A percentile compares a stretch with the other conserved stretches of the same genome.
Conservation (phyloP, 2,113 vertebrate genomes). For the Tragelaphus scriptus region DNA sequence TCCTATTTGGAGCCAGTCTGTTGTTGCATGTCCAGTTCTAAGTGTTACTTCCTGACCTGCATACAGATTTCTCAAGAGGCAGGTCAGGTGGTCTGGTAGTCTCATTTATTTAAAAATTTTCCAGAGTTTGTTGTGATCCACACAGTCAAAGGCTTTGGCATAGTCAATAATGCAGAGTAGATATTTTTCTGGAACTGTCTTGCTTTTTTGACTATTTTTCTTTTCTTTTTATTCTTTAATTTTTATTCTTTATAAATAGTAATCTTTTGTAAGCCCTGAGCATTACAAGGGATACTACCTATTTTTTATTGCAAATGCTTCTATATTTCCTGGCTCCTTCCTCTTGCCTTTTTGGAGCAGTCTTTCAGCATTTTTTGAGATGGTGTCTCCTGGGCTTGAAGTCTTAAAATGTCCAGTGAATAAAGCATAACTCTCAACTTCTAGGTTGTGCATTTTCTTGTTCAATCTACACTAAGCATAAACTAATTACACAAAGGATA, state of each 20-base stretch:
- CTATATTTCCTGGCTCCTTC: background rate
- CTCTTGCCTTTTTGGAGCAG: background rate
- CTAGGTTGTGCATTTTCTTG: background rate
- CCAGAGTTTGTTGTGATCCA: background rate
- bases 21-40: background rate
- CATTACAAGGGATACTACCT: background rate
- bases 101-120: background rate
- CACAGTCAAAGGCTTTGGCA: background rate
- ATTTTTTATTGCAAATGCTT: background rate
- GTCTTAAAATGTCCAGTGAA: background rate
- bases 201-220: background rate
- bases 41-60: background rate
- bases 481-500: background rate
- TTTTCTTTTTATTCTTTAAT: background rate
- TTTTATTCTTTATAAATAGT: background rate
- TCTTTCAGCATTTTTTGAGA: background rate
- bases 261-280: background rate
- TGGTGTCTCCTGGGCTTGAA: background rate
- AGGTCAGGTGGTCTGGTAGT: background rate
- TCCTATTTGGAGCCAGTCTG: background rate
- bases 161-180: background rate
- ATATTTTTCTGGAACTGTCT: background rate
- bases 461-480: background rate
- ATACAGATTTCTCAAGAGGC: background rate
- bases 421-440: background rate